Base-by-base conservation (phyloP, 2,888 invertebrate species). In the Pollenia griseotomentosa region DNA sequence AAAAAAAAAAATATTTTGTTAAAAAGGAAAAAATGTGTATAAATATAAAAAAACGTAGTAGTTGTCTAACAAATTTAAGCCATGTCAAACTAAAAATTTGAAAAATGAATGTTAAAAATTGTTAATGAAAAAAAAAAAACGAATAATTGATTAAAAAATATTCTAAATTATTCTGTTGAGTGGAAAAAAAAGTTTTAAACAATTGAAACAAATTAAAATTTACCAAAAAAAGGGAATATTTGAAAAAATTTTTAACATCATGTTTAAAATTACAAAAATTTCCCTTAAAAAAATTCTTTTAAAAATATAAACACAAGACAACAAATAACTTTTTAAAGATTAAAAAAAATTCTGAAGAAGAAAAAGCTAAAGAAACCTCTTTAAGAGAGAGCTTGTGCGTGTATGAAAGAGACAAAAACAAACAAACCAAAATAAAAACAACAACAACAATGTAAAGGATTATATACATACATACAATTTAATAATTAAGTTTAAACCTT, bases 1-100 rank as follows among this genome's bases (percentile, higher is more conserved):
- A n/a, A 81, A 53, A 33, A 46, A 40, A 89, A 91, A 90, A 90
- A 90, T 91, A 91, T 91, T 91, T 91, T 91, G 90, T 90, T 90
- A 88, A 88, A 89, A 88, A 86, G 89, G 79, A 68, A 88, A 88
- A 89, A 89, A 88, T 89, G 89, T 91, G 90, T 90, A 91, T 89
- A 86, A 90, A 89, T 89, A 90, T 85, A 88, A 65, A 91, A 90
- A 89, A 89, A 66, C 59, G 74, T 80, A 83, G 75, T 83, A 86
- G 59, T 79, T 86, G 86, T 83, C 83, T 80, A 83, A 86, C 83
- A 86, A 83, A 83, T 86, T 83, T 53, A 74, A 70, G 44, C n/a
- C 65, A 68, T 33, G 55, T 73, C 55, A 63, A 71, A 65, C 2
- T 19, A 77, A 71, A 46, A 70, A 48, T 42, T 71, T 71, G 33